These are phyloP conservation scores for Troides helena DNA, from an alignment of 2,888 invertebrate species.

Conservation along the genomic window DNA sequence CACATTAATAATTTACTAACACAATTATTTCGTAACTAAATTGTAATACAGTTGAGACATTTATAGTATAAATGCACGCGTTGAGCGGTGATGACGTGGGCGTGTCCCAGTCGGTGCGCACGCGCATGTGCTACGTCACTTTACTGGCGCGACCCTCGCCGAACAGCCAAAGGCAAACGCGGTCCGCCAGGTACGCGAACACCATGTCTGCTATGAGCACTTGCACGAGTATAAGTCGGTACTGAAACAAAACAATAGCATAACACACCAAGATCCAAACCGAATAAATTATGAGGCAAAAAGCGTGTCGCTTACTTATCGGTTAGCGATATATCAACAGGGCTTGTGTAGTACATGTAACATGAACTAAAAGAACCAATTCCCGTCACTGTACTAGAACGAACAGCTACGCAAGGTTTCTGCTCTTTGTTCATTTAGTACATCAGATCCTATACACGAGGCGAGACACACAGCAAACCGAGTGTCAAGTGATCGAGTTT, in stretches of 20 bases:
- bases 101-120: not conserved
- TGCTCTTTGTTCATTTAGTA: too few relatives aligned
- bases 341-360: too few relatives aligned
- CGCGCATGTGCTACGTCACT: constrained; percentile 11
- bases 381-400: too few relatives aligned
- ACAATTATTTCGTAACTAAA: constrained; percentile 43
- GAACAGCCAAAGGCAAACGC: constrained; percentile 90
- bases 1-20: constrained; percentile 42
- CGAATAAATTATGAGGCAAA: too few relatives aligned
- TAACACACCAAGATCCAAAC: not conserved
- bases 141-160: constrained; percentile 85
- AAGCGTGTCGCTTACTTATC: too few relatives aligned
- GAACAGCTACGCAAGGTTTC: too few relatives aligned
- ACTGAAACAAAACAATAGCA: constrained; percentile 82
- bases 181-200: constrained; percentile 92
- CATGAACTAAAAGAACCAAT: too few relatives aligned
- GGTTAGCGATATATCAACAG: too few relatives aligned
- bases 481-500: too few relatives aligned
- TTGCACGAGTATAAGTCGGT: constrained; percentile 90
- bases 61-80: constrained; percentile 42
- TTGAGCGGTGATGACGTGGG: constrained; percentile 37
- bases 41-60: constrained; percentile 43
- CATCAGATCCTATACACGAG: too few relatives aligned
- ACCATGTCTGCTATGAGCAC: constrained; percentile 92
- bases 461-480: too few relatives aligned